Evolutionary conservation across 1,140 invertebrate species (phyloP).

Genomic region (Lepidurus arcticus): DNA sequence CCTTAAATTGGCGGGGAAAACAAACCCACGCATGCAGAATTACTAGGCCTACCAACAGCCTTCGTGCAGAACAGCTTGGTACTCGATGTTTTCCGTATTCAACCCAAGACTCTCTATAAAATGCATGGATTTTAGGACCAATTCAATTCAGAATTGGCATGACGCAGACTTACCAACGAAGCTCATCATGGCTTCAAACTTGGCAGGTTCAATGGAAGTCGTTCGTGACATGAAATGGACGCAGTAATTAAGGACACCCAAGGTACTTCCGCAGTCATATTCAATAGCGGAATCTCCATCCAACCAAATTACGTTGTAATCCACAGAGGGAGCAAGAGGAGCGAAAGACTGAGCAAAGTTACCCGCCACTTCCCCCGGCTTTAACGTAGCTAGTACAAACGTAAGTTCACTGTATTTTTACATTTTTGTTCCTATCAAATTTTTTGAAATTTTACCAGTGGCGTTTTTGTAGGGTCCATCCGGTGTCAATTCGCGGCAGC

Average conservation of each 20-base stretch:
- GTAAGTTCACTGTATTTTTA: background rate
- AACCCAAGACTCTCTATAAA: background rate
- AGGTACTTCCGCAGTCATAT: constrained; percentile 42
- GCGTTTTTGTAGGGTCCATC: constrained; percentile 40
- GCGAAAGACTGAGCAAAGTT: constrained; percentile 44
- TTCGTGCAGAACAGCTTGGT: constrained; percentile 9
- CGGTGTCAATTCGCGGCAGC: constrained; percentile 39
- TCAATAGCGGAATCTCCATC: constrained; percentile 43
- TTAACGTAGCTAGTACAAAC: constrained; percentile 37
- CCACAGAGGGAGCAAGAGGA: constrained; percentile 39
- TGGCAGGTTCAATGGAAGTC: constrained; percentile 37
- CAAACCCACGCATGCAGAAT: background rate
- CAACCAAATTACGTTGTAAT: constrained; percentile 44
- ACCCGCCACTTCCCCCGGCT: constrained; percentile 39
- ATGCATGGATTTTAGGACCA: background rate
- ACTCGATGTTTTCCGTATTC: constrained; percentile 27
- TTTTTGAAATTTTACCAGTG: constrained; percentile 38
- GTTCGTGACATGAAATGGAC: constrained; percentile 43
- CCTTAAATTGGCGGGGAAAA: no score
- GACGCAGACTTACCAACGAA: constrained; percentile 37
- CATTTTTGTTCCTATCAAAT: background rate
- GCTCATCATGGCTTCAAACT: constrained; percentile 37
- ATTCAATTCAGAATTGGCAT: background rate
- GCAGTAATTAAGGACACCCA: constrained; percentile 43
- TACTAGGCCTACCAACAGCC: background rate